Evolutionary conservation across 2,113 vertebrate species (phyloP).

Genomic region (Synodontis membranacea): DNA sequence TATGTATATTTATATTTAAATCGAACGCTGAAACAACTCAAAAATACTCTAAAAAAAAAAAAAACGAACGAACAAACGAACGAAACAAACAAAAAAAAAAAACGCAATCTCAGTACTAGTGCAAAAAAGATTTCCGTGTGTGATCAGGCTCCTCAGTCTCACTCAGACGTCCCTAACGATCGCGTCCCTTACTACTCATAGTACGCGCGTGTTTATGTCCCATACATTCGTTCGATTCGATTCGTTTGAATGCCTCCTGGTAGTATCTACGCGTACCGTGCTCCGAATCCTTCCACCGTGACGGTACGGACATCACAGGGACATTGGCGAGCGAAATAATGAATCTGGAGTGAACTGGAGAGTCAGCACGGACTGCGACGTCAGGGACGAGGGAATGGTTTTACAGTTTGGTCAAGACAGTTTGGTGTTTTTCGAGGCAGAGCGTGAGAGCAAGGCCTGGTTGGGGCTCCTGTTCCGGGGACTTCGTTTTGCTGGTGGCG

Average conservation of each 20-base stretch:
- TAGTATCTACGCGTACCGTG: conserved; percentile 40
- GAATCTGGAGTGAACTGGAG: conserved; percentile 29
- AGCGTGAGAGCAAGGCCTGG: conserved; percentile 74
- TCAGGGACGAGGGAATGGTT: conserved; percentile 30
- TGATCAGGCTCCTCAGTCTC: conserved; percentile 53
- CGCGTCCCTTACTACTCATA: conserved; percentile 13
- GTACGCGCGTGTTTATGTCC: conserved; percentile 9
- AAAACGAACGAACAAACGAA: too few relatives aligned
- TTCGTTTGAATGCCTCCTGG: conserved; percentile 26
- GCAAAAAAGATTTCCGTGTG: conserved; percentile 85
- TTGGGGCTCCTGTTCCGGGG: conserved; percentile 83
- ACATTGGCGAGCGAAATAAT: conserved; percentile 30
- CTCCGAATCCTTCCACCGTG: conserved; percentile 19
- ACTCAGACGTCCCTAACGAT: conserved; percentile 39
- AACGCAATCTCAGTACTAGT: conserved; percentile 91
- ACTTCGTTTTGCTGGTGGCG: conserved; percentile 83
- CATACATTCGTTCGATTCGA: conserved; percentile 57
- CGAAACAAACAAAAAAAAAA: conserved; percentile 74
- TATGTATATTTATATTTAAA: conserved; percentile 61
- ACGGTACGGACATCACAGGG: conserved; percentile 27
- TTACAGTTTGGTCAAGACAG: conserved; percentile 79
- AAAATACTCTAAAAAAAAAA: conserved; percentile 51
- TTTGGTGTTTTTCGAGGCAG: conserved; percentile 79
- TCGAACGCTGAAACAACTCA: conserved; percentile 84
- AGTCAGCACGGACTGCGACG: conserved; percentile 7